Base-by-base conservation (phyloP, 2,888 invertebrate species). In the Gandaritis pyraliata region DNA sequence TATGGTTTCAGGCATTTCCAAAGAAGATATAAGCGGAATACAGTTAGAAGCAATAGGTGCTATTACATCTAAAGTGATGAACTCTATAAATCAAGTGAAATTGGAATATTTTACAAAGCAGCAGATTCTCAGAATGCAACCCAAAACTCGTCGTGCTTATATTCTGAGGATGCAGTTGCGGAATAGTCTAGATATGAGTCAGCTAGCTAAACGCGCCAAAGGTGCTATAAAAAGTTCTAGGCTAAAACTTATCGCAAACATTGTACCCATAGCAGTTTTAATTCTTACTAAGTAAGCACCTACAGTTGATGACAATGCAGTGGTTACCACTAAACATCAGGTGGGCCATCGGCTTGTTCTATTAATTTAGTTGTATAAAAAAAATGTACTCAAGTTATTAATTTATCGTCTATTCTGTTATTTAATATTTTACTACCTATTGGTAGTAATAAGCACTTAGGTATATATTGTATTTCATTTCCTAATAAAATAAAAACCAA, bases 41-140 rank as follows among this genome's bases (percentile, higher is more conserved):
- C 79, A 82, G 58, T 74, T 90, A 41, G 90, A 90, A 79, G 88
- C 92, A 18, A 77, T 90, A 30, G 66, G 84, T 43, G 88, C 86
- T 12, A 85, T 92, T 39, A 76, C 75, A 23, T 69, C 78, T 1
- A 69, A 73, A 41, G 85, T 90, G 1, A 85, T 92, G 75, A 84
- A 78, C 70, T 58, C 54, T 12, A 86, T 92, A 46, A 75, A 77
- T 64, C 85, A 86, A 63, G 73, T 80, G 5, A 90, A 91, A 65
- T 70, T 92, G 15, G 68, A 80, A 58, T 86, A 72, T 69, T 92
- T 92, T 61, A 88, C 89, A 1, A 85, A 84, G 60, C 83, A 86
- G 59, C 91, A 92, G 72, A 86, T 92, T 71, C 63, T 87, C 53
- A 75, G 87, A 60, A 86, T 92, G 88, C 76, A 78, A 60, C 72